These are phyloP conservation scores for Rachycentron canadum DNA, from an alignment of 2,797 vertebrate genomes.

Conservation along the genomic window DNA sequence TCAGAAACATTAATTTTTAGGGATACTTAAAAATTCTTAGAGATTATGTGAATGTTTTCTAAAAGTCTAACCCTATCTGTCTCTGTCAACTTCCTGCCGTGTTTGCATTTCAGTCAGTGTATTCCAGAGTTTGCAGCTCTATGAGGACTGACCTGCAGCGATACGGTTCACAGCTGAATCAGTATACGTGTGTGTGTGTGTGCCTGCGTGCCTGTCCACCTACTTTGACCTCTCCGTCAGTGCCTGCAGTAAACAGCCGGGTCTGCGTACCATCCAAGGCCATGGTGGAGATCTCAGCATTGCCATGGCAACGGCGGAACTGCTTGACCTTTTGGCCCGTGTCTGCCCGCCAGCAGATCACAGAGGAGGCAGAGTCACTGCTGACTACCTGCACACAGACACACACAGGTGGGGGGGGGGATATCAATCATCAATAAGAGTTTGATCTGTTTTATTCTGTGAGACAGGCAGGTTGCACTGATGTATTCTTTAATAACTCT, in stretches of 20 bases:
- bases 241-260: slow-evolving; percentile 86
- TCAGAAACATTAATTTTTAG: no score
- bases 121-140: slow-evolving; percentile 26
- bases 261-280: slow-evolving; percentile 82
- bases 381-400: slow-evolving; percentile 83
- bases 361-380: slow-evolving; percentile 84
- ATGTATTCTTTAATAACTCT: slow-evolving; percentile 50
- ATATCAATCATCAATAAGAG: slow-evolving; percentile 49
- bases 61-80: slow-evolving; percentile 1
- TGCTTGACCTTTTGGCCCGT: slow-evolving; percentile 90
- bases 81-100: background rate
- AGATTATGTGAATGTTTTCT: background rate
- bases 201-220: slow-evolving; percentile 19
- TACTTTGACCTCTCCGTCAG: slow-evolving; percentile 85
- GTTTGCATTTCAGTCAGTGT: slow-evolving; percentile 13
- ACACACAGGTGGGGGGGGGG: slow-evolving; percentile 4
- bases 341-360: slow-evolving; percentile 88
- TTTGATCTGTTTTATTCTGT: slow-evolving; percentile 30
- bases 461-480: slow-evolving; percentile 19
- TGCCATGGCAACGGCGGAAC: slow-evolving; percentile 88
- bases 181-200: slow-evolving; percentile 1
- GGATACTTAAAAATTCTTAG: no score
- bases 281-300: slow-evolving; percentile 87
- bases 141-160: slow-evolving; percentile 6
- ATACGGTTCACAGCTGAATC: slow-evolving; percentile 1